Conservation (phyloP, 2,113 vertebrate species). For the Microtus richardsoni region DNA sequence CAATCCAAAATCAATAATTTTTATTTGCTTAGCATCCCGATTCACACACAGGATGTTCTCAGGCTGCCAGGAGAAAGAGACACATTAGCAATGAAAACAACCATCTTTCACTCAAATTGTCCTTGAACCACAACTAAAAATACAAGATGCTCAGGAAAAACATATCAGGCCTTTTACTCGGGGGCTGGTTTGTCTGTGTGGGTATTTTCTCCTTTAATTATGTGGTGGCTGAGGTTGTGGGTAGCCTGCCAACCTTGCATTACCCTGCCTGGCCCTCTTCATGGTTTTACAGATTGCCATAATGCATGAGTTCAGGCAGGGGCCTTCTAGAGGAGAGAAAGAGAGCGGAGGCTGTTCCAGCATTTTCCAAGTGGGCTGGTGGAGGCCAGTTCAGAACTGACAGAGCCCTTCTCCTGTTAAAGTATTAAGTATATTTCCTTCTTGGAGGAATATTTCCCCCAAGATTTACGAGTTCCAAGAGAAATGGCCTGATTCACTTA, state of each 20-base stretch:
- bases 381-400: conserved; percentile 64
- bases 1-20: conserved; percentile 99
- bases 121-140: conserved; percentile 79
- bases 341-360: conserved; percentile 4
- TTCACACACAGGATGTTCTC: conserved; percentile 99
- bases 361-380: conserved; percentile 36
- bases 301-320: conserved; percentile 79
- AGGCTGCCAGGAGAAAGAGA: conserved; percentile 90
- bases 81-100: conserved; percentile 78
- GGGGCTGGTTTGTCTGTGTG: conserved; percentile 64
- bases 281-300: conserved; percentile 64
- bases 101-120: conserved; percentile 79
- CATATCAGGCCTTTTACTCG: conserved; percentile 67
- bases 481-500: conserved; percentile 66
- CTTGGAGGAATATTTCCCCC: conserved; percentile 72
- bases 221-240: conserved; percentile 41
- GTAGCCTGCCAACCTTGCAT: conserved; percentile 60
- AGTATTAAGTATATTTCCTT: conserved; percentile 65
- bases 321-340: conserved; percentile 59
- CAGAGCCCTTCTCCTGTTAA: conserved; percentile 34
- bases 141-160: conserved; percentile 73
- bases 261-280: conserved; percentile 68
- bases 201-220: conserved; percentile 72
- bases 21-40: conserved; percentile 95
- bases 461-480: conserved; percentile 70